Conservation (phyloP, 2,113 vertebrate species). For the Engraulis encrasicolus region DNA sequence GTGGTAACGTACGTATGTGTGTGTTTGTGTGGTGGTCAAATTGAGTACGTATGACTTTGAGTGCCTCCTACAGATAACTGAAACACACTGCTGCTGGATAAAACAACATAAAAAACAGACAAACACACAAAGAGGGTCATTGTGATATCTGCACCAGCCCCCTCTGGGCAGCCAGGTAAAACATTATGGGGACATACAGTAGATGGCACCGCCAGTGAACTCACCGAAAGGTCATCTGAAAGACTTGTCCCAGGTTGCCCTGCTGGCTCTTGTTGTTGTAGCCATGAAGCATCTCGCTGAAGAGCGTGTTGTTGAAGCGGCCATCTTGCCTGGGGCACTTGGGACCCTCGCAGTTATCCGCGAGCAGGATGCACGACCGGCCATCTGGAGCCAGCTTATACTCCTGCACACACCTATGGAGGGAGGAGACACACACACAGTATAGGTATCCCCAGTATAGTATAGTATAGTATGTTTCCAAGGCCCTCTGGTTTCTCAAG, state of each 20-base stretch:
- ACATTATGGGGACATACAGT: background rate
- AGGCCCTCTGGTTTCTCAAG: too few species aligned
- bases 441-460: too few species aligned
- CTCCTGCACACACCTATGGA: conserved; percentile 91
- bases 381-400: conserved; percentile 91
- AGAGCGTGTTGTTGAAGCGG: conserved; percentile 94
- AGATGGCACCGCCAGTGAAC: background rate
- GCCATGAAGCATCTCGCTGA: conserved; percentile 95
- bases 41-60: too few species aligned
- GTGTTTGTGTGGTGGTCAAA: too few species aligned
- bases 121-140: too few species aligned
- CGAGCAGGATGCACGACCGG: conserved; percentile 92
- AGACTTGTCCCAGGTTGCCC: conserved; percentile 93
- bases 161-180: too few species aligned
- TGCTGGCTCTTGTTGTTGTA: conserved; percentile 95
- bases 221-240: conserved; percentile 98
- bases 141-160: too few species aligned
- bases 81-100: too few species aligned
- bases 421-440: conserved; percentile 12
- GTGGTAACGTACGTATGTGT: too few species aligned
- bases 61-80: too few species aligned
- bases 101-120: too few species aligned
- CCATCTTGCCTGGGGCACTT: conserved; percentile 86
- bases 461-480: too few species aligned
- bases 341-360: conserved; percentile 90